Evolutionary conservation across 2,888 invertebrate genomes (phyloP).

Genomic region (Tetranychus piercei): DNA sequence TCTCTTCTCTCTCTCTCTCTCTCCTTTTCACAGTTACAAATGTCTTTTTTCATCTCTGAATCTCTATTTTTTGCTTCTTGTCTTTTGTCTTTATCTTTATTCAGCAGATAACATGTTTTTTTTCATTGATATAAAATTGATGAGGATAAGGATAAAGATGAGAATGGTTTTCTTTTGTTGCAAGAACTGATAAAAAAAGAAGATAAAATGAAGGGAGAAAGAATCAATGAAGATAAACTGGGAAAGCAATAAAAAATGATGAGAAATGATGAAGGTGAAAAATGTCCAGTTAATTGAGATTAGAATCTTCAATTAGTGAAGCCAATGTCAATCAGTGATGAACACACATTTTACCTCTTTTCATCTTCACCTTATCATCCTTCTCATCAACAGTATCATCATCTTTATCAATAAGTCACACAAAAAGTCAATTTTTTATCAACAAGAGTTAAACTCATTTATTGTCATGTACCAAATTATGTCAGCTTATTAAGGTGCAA

Average conservation of each 20-base stretch:
- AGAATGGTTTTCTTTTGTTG: slow-evolving; percentile 13
- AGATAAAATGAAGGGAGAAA: slow-evolving; percentile 12
- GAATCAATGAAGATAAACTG: background rate
- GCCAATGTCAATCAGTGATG: slow-evolving; percentile 1
- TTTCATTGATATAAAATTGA: background rate
- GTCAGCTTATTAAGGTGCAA: background rate
- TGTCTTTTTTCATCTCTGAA: background rate
- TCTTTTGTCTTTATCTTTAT: background rate
- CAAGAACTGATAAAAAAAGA: background rate
- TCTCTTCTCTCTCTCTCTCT: background rate
- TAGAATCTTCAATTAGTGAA: slow-evolving; percentile 1
- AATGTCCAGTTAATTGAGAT: background rate
- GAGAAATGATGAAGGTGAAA: background rate
- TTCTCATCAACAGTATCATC: background rate
- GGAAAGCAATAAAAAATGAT: background rate
- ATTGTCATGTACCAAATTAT: background rate
- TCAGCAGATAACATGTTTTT: background rate
- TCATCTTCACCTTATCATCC: background rate
- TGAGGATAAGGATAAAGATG: background rate
- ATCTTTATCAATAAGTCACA: slow-evolving; percentile 5
- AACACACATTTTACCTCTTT: background rate
- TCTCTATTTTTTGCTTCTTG: background rate
- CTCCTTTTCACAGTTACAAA: background rate
- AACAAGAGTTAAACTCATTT: background rate
- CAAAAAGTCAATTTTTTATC: background rate